phyloP scores from a whole-genome alignment of 2,113 vertebrate species.

The Hippopotamus amphibius region DNA sequence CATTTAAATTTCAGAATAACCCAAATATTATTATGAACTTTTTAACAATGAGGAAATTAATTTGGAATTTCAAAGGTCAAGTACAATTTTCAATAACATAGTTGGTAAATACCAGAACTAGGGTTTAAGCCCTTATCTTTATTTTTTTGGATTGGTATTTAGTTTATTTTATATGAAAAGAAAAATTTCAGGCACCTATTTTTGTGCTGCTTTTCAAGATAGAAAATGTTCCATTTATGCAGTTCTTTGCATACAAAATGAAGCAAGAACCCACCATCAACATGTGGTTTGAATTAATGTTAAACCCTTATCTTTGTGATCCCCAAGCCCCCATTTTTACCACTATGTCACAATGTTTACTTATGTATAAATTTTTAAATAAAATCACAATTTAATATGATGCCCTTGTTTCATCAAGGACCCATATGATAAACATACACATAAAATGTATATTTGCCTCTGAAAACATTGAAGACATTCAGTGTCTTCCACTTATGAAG shows the following conservation, averaged over 20 bases:
- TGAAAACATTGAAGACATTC: neutral
- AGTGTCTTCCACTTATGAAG: neutral
- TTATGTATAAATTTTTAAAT: constrained; percentile 21
- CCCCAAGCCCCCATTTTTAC: neutral
- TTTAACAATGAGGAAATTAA: neutral
- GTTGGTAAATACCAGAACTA: neutral
- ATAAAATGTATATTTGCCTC: neutral
- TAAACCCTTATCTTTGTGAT: neutral
- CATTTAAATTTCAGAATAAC: neutral
- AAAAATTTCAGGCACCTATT: no score
- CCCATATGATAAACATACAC: neutral
- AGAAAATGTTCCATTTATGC: no score
- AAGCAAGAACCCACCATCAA: no score
- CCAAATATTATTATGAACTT: neutral
- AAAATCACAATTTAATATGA: neutral
- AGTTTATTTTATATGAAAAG: no score
- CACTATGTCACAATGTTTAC: neutral
- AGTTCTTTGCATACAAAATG: no score
- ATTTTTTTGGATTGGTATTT: neutral
- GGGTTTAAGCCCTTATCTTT: neutral
- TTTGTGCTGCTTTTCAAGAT: no score
- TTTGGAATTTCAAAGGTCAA: constrained; percentile 7
- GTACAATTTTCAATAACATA: neutral
- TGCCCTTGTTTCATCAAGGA: neutral
- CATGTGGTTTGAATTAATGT: no score